Evolutionary conservation across 2,113 vertebrate genomes (phyloP).

Genomic region (Leptobrachium ailaonicum): DNA sequence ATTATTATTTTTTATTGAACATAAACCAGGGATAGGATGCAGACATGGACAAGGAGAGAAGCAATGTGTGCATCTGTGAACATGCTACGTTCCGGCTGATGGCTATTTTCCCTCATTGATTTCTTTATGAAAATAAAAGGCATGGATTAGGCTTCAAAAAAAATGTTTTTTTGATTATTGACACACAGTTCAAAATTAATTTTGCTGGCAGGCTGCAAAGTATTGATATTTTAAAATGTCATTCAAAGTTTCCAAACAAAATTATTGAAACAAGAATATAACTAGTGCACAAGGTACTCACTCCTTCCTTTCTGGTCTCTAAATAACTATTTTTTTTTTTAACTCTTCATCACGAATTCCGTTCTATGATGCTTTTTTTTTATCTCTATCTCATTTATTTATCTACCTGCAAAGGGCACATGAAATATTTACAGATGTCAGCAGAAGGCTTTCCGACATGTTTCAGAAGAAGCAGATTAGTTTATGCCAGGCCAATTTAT

Average conservation of each 20-base stretch:
- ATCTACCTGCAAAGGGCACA: neutral
- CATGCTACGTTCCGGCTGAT: neutral
- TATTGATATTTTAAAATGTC: conserved; percentile 70
- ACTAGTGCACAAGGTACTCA: neutral
- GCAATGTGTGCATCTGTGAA: neutral
- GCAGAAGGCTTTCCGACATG: no score
- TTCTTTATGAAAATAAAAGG: conserved; percentile 52
- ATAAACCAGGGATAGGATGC: neutral
- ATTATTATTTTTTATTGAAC: conserved; percentile 19
- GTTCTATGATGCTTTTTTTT: no score
- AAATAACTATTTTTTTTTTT: neutral
- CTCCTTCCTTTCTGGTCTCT: neutral
- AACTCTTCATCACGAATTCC: conserved; percentile 12
- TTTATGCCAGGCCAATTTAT: no score
- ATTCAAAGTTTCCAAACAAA: conserved; percentile 57
- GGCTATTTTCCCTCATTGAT: neutral
- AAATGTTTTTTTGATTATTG: conserved; percentile 33
- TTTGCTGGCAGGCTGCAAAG: conserved; percentile 59
- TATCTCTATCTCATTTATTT: no score
- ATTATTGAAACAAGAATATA: conserved; percentile 44
- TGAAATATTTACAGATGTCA: neutral
- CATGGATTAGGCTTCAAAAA: conserved; percentile 50
- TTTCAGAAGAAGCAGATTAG: no score
- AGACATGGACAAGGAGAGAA: neutral
- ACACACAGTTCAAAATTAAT: conserved; percentile 55